Percentiles rank a stretch among this genome's conserved stretches.
phyloP scores from a whole-genome alignment of 2,888 invertebrate genomes.

The Archaeoteleia sp. region DNA sequence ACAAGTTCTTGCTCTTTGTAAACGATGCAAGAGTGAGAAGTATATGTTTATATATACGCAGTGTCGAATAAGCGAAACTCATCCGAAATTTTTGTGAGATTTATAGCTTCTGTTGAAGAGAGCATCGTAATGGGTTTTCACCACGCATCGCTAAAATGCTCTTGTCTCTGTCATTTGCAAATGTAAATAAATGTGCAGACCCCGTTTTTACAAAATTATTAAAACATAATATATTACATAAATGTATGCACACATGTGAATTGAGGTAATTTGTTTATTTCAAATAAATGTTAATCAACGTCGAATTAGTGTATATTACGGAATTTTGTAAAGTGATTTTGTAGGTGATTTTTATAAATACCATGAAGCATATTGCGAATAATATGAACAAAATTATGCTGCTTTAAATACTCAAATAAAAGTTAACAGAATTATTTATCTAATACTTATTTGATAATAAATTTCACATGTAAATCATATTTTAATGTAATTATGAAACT shows the following conservation, averaged over 20 bases:
- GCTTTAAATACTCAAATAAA: too few relatives aligned
- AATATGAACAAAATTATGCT: too few relatives aligned
- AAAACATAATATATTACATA: conserved; percentile 17
- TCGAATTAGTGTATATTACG: conserved; percentile 11
- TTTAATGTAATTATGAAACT: too few relatives aligned
- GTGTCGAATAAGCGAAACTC: conserved; percentile 35
- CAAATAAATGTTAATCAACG: conserved; percentile 26
- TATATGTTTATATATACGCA: conserved; percentile 16
- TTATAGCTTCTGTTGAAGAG: conserved; percentile 30
- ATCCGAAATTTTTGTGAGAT: conserved; percentile 32
- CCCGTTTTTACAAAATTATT: conserved; percentile 26
- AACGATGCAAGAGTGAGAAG: conserved; percentile 12
- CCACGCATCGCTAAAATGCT: conserved; percentile 28
- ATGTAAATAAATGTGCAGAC: conserved; percentile 14
- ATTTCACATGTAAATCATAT: too few relatives aligned
- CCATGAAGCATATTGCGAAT: too few relatives aligned
- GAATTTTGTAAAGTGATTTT: conserved; percentile 2
- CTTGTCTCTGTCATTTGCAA: conserved; percentile 40
- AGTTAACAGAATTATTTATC: too few relatives aligned
- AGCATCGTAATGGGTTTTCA: conserved; percentile 24
- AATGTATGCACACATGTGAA: conserved; percentile 2
- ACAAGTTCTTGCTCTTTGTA: conserved; percentile 4
- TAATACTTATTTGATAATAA: too few relatives aligned
- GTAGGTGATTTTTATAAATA: background rate
- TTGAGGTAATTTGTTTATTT: conserved; percentile 14